Base-by-base conservation (phyloP, 2,797 vertebrate genomes). In the Enteromius unitaeniatus region DNA sequence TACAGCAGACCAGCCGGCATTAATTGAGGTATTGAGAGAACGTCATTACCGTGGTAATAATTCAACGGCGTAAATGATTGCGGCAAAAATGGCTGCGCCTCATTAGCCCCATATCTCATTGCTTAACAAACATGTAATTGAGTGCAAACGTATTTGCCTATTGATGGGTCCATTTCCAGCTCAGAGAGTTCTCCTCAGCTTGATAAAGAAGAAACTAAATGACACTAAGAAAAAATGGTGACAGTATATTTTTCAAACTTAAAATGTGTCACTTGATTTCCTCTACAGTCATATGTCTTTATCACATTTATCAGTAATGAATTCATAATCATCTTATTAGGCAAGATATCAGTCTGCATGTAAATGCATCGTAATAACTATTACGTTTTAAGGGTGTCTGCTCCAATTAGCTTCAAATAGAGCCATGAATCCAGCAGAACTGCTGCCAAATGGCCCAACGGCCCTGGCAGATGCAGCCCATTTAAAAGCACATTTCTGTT, bases 1-100 rank as follows among this genome's bases (percentile, higher is more conserved):
- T 81, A 78, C 75, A 83, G 80, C 81, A 81, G 78, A 77, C 67
- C 73, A 81, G 83, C 72, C 76, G 3, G 80, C 81, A 88, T 90
- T 89, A 93, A 93, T 92, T 91, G 92, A 89, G 79, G 90, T 92
- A 94, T 93, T 93, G 92, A 92, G 91, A 92, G 88, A 89, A 86
- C 79, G 89, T 91, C 92, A 93, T 93, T 92, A 93, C 89, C 83
- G 80, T 87, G 86, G 88, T 89, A 90, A 92, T 91, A 91, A 90
- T 89, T 93, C 90, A 92, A 90, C 84, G 82, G 84, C 85, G 84
- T 89, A 87, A 89, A 87, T 88, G 88, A 86, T 87, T 86, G 84
- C 45, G 87, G 83, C 78, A 88, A 91, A 90, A 92, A 89, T 83
- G 78, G 73, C 82, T 60, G 73, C 19, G 89, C 85, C 90, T 94